Evolutionary conservation across 1,140 invertebrate genomes (phyloP), one percentile per base, ranked within the genome.

Genomic region (Antheraea mylitta): DNA sequence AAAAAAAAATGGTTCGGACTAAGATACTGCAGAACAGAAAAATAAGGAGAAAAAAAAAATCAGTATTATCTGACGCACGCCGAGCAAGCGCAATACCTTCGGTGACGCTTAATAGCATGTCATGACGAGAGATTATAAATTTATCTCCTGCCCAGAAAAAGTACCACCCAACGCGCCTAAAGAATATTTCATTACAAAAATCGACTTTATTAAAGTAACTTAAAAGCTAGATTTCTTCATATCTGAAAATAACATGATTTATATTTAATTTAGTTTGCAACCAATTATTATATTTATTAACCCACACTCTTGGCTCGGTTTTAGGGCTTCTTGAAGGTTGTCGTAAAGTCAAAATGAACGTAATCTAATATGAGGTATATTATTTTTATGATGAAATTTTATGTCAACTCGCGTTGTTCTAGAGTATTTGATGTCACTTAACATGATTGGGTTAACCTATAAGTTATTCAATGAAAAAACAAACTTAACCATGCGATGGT

Each of bases 271-370:
- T 53, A 53, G 9, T 16, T 53, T 53, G 45, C 16, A 53, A 53
- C 45, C 11, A 6, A 53, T 11, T 53, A 53, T 53, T 53, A 53
- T 53, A 53, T 53, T 53, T 53, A 13, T 53, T 53, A 53, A 53
- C 45, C 16, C 16, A 2, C 45, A 16, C 11, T 53, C 45, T 6
- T 53, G 45, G 45, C 9, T n/a, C 45, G 45, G 45, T 53, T 53
- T 53, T 53, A 53, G 11, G 7, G 16, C 16, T 9, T 53, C 10
- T 16, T 53, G 16, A 53, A 53, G 45, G 45, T 53, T 53, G 45
- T 53, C 45, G 16, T 53, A 53, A 53, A 53, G 45, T 53, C 45
- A 53, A 53, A 53, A 53, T 53, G 45, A 53, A 53, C 45, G 45
- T 53, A 53, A 53, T 53, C 45, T 16, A 16, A 16, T 53, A 53